A percentile compares a stretch with the other conserved stretches of the same genome.
phyloP scores from a whole-genome alignment of 1,140 invertebrate species.

The Eufriesea mexicana region DNA sequence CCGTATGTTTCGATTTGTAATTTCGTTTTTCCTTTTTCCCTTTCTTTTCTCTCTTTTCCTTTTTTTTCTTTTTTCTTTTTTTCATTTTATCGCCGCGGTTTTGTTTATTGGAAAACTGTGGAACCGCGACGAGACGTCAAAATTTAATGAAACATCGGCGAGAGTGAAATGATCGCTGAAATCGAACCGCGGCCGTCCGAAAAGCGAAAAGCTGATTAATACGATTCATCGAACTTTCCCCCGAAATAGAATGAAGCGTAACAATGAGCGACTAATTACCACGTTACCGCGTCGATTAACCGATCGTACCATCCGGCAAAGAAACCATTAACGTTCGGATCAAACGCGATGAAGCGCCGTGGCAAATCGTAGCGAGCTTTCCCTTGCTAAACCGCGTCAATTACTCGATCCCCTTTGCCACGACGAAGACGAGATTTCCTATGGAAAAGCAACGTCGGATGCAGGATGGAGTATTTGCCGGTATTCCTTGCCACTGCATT shows the following conservation, averaged over 20 bases:
- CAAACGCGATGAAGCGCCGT: background rate
- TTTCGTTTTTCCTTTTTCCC: background rate
- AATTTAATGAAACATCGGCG: background rate
- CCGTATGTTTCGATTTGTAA: background rate
- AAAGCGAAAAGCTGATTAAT: background rate
- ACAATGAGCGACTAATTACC: conserved; percentile 9
- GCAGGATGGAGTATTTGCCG: background rate
- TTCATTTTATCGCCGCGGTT: background rate
- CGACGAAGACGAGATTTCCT: background rate
- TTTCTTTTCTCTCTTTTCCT: background rate
- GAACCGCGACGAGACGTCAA: background rate
- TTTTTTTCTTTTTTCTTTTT: too few relatives aligned
- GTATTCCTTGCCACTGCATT: background rate
- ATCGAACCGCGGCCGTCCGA: too few relatives aligned
- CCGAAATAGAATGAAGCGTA: background rate
- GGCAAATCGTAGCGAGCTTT: background rate
- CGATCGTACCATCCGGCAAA: background rate
- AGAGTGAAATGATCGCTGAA: background rate
- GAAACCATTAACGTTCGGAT: background rate
- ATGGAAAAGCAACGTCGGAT: background rate
- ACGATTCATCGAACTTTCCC: background rate
- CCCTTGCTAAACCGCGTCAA: background rate
- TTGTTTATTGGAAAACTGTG: background rate
- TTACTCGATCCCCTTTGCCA: background rate
- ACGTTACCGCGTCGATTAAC: background rate